Percentiles rank a stretch among this genome's conserved stretches.
Conservation (phyloP, 2,797 vertebrate species). For the Falco concolor region DNA sequence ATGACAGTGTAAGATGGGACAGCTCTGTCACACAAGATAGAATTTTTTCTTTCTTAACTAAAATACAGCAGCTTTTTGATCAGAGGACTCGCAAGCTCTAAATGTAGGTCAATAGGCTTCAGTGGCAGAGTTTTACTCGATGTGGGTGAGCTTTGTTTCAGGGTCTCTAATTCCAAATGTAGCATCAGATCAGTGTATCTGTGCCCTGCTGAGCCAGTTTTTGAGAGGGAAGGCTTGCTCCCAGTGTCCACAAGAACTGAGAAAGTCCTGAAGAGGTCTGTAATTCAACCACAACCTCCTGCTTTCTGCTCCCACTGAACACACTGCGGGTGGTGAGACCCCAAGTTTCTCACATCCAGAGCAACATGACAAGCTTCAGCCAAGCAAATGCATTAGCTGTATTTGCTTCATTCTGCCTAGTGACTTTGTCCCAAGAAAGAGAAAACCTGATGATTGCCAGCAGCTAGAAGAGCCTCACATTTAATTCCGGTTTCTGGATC, state of each 20-base stretch:
- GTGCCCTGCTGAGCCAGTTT: neutral
- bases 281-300: neutral
- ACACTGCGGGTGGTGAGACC: neutral
- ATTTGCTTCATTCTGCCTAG: neutral
- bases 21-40: neutral
- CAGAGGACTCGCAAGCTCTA: neutral
- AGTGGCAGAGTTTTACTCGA: neutral
- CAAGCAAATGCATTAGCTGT: neutral
- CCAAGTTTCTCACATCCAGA: neutral
- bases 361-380: neutral
- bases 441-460: neutral
- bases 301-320: neutral
- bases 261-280: neutral
- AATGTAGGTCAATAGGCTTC: rapidly evolving
- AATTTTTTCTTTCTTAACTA: neutral
- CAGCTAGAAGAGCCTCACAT: neutral
- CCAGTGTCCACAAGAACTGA: neutral
- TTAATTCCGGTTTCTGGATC: neutral
- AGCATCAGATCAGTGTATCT: neutral
- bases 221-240: neutral
- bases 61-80: neutral
- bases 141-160: neutral
- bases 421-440: neutral
- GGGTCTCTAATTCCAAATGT: neutral
- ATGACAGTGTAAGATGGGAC: neutral